Percentiles rank a stretch among this genome's conserved stretches.
Conservation (phyloP, 2,888 invertebrate species). For the Eudasyphora cyanicolor region DNA sequence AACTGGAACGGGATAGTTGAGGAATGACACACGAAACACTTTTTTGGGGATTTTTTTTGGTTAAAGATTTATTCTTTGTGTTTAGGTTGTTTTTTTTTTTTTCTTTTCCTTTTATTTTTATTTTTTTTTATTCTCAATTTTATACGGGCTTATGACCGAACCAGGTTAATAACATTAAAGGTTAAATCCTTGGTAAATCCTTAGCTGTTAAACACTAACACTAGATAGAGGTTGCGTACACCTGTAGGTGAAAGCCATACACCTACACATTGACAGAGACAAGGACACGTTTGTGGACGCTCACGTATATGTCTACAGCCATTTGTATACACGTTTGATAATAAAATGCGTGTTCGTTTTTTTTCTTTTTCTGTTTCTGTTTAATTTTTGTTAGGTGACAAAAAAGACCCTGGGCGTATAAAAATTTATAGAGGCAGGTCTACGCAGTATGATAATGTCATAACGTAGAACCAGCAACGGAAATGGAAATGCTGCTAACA, state of each 20-base stretch:
- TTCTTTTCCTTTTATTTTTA: background rate
- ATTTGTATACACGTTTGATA: too few species aligned
- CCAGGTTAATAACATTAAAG: background rate
- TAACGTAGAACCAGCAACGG: background rate
- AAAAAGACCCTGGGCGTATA: too few species aligned
- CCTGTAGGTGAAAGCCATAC: background rate
- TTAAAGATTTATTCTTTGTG: too few species aligned
- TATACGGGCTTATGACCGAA: background rate
- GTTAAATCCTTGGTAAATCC: background rate
- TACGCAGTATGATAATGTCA: background rate
- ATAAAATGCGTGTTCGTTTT: too few species aligned
- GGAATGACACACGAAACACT: background rate
- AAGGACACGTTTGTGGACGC: too few species aligned
- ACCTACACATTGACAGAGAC: background rate
- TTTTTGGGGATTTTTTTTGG: too few species aligned
- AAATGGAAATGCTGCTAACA: slow-evolving; percentile 25
- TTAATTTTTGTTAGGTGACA: too few species aligned
- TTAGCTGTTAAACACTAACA: background rate
- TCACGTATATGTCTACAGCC: too few species aligned
- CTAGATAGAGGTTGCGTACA: too few species aligned
- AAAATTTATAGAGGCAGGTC: background rate
- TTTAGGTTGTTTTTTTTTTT: background rate
- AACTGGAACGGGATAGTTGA: too few species aligned
- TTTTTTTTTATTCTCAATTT: background rate
- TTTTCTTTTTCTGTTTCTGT: too few species aligned